These are phyloP conservation scores for Aphidius ervi DNA, from an alignment of 1,140 invertebrate species.

Conservation along the genomic window DNA sequence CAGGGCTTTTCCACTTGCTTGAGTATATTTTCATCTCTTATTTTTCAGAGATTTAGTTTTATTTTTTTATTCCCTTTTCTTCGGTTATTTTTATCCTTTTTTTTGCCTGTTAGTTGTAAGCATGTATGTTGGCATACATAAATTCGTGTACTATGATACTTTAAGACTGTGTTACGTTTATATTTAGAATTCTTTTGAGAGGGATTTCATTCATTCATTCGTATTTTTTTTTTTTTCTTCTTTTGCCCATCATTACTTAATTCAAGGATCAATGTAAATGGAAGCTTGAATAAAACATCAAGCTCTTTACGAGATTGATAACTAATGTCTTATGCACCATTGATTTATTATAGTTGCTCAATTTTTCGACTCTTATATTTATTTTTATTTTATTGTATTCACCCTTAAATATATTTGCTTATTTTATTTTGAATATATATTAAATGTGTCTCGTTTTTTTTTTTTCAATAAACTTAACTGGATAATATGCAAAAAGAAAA, in stretches of 20 bases:
- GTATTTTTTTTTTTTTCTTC: neutral
- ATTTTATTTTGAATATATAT: neutral
- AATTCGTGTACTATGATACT: too few relatives aligned
- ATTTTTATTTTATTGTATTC: too few relatives aligned
- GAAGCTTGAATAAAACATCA: constrained; percentile 9
- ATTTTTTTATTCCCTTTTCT: neutral
- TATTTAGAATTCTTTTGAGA: too few relatives aligned
- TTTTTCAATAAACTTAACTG: too few relatives aligned
- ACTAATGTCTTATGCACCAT: neutral
- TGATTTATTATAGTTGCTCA: constrained; percentile 5
- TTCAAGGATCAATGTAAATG: neutral
- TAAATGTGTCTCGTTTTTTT: too few relatives aligned
- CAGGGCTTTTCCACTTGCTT: neutral
- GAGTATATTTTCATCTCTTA: constrained; percentile 11
- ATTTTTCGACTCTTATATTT: neutral
- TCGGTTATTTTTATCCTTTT: neutral
- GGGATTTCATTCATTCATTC: neutral
- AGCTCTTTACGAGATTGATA: constrained; percentile 9
- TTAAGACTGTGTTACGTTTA: too few relatives aligned
- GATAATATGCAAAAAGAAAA: too few relatives aligned
- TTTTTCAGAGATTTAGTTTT: neutral
- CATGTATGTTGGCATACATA: too few relatives aligned
- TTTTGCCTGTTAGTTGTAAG: too few relatives aligned
- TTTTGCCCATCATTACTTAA: constrained; percentile 3
- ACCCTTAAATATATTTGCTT: neutral